Conservation (phyloP, 2,113 vertebrate species). For the Anser brachyrhynchus region DNA sequence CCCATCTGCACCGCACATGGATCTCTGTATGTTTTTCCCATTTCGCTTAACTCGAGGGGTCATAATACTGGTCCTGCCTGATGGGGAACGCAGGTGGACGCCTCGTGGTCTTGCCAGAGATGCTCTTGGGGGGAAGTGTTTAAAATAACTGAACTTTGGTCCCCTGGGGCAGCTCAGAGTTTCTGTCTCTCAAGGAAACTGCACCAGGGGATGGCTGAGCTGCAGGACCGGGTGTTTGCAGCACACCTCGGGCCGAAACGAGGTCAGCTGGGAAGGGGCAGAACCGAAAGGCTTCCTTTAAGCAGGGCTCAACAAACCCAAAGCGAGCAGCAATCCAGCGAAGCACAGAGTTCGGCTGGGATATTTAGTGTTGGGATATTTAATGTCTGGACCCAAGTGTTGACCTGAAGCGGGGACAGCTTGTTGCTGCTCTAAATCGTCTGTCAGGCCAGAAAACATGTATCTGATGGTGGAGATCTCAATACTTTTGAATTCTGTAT, state of each 20-base stretch:
- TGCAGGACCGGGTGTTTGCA: neutral
- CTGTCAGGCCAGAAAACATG: neutral
- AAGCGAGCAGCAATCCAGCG: neutral
- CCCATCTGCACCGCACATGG: neutral
- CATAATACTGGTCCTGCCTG: neutral
- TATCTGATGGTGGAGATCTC: neutral
- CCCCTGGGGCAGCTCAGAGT: neutral
- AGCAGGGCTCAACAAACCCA: neutral
- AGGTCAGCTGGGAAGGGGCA: neutral
- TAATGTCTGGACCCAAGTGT: neutral
- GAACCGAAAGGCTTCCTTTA: neutral
- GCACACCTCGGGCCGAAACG: neutral
- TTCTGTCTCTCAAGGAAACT: neutral
- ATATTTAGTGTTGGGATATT: no score
- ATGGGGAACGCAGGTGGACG: slow-evolving; percentile 48
- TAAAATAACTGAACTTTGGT: slow-evolving; percentile 45
- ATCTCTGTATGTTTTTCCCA: neutral
- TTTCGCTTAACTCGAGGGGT: neutral
- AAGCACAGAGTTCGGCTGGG: neutral
- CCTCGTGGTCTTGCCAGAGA: neutral
- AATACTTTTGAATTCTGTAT: neutral
- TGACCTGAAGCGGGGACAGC: neutral
- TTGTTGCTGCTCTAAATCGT: neutral
- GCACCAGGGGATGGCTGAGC: neutral
- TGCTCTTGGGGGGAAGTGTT: slow-evolving; percentile 35